phyloP scores from a whole-genome alignment of 2,888 invertebrate species.

The Apomyelois bistriatella region DNA sequence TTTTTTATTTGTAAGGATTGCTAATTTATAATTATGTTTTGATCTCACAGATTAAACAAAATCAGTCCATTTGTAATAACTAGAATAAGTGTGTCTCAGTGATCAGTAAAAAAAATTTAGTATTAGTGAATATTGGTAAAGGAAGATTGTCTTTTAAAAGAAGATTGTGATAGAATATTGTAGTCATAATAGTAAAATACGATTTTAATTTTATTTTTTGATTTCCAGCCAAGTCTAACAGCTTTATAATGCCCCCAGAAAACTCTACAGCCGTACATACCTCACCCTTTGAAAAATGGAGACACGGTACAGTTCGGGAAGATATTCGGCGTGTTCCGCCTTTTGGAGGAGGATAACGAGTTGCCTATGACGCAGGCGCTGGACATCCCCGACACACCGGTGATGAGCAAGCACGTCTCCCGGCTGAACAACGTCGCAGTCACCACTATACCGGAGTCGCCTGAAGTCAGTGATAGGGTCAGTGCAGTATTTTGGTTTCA shows the following conservation, averaged over 20 bases:
- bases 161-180: too few species aligned
- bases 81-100: too few species aligned
- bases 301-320: conserved; percentile 68
- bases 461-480: conserved; percentile 67
- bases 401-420: conserved; percentile 33
- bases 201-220: too few species aligned
- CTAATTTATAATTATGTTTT: too few species aligned
- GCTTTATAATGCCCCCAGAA: conserved; percentile 40
- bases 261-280: conserved; percentile 55
- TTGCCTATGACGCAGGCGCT: conserved; percentile 67
- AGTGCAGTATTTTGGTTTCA: conserved; percentile 16
- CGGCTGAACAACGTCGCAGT: conserved; percentile 36
- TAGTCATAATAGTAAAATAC: too few species aligned
- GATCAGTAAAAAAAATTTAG: too few species aligned
- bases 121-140: too few species aligned
- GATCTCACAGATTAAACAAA: too few species aligned
- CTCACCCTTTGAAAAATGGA: conserved; percentile 54
- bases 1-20: too few species aligned
- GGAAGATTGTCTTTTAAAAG: too few species aligned
- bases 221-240: too few species aligned
- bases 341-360: conserved; percentile 53
- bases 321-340: conserved; percentile 59
- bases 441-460: conserved; percentile 62
- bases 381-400: conserved; percentile 60
- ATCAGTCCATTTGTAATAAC: too few species aligned